Base-by-base conservation (phyloP, 2,113 vertebrate genomes). In the Dascyllus trimaculatus region DNA sequence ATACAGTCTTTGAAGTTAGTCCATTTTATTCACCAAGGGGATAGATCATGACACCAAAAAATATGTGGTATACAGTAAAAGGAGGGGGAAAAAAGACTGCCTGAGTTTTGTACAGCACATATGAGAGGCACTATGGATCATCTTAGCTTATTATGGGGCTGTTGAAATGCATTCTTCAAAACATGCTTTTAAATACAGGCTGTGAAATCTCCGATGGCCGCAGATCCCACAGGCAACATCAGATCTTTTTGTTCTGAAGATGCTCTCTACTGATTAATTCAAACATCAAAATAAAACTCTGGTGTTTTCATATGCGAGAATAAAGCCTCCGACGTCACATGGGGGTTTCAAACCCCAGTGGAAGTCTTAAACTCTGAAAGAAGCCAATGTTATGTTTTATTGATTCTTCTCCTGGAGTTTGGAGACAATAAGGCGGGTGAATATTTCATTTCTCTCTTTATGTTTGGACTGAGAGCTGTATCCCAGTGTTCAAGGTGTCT, bases 181-280 rank as follows among this genome's bases (percentile, higher is more conserved):
- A 92, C 90, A 87, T 46, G 71, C 82, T 89, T 92, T 92, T 86
- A 89, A 92, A 92, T 80, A 75, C 87, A 78, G 77, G 68, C 81
- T 67, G 79, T 66, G 78, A 86, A 92, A 85, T 93, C 93, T 92
- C 91, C 78, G 60, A 87, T 91, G 93, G 61, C 88, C 61, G 4
- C 60, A 15, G 51, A 81, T 93, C 93, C 90, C 88, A 92, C 51
- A 88, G 91, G 92, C 92, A 87, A 87, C 85, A 89, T 93, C 91
- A 90, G 82, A 88, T 89, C 87, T 93, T 94, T 93, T 92, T 92
- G 92, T 93, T 93, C 86, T 85, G 82, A 81, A 89, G 88, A 87
- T 83, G 85, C 85, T 90, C 89, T 94, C 88, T 52, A 77, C 88
- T 94, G 92, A 95, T 94, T 93, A 93, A 93, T 93, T 91, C 89